Evolutionary conservation across 2,888 invertebrate genomes (phyloP), one percentile per base, ranked within the genome.

Genomic region (Biston betularia): DNA sequence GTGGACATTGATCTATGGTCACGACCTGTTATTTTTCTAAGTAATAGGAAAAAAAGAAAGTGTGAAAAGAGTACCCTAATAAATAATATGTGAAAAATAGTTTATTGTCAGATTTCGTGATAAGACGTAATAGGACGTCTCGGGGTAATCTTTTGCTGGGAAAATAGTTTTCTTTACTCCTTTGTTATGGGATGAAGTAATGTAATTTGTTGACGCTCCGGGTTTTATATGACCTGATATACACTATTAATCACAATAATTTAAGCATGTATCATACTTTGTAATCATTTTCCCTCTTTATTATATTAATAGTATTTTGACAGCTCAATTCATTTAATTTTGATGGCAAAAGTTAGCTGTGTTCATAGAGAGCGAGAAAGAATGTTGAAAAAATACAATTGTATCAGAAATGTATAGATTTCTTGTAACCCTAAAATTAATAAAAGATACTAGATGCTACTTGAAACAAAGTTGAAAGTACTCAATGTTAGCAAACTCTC

Each of bases 31-130:
- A 88, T 90, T 89, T 90, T 90, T 90, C 87, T 82, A 83, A 76
- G 75, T 79, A 82, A 80, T 82, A 82, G 85, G 85, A 87, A 89
- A 89, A 86, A 82, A 80, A 65, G 72, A 82, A 88, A 89, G 88
- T 87, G 88, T 88, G 87, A 88, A 78, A 82, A 77, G 81, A 73
- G 59, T 68, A 68, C 80, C 84, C 84, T 79, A 87, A 85, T 91
- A 91, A 90, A 93, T 90, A 88, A 89, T 85, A 80, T 77, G 89
- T 92, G 92, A 93, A 87, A 89, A 90, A 92, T 91, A 85, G 90
- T 88, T 91, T 90, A 93, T 91, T 86, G 90, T 86, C 79, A 84
- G 86, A 90, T 93, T 88, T 88, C 93, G 94, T 93, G 93, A 91
- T 92, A 86, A 82, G 83, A 76, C 76, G 89, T 88, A 88, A 92